Percentiles rank a stretch among this genome's conserved stretches.
phyloP scores from a whole-genome alignment of 2,888 invertebrate genomes.

The Ichneumon xanthorius region DNA sequence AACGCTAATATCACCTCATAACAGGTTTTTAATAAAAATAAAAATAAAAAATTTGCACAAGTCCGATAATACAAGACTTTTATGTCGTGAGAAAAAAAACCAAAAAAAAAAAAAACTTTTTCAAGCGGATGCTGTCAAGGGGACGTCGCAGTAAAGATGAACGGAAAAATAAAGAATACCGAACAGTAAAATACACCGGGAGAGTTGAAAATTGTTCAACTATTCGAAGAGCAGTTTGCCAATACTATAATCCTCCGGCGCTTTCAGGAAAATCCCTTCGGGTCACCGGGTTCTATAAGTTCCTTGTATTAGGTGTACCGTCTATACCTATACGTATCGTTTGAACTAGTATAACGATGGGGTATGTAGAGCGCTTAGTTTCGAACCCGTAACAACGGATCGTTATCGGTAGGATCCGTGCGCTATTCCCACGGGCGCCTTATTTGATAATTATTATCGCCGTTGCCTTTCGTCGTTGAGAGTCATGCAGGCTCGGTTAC shows the following conservation, averaged over 20 bases:
- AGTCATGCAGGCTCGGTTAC: not conserved
- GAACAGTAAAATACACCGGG: not conserved
- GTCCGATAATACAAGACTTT: not conserved
- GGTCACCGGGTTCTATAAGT: constrained; percentile 15
- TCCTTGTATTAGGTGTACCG: not conserved
- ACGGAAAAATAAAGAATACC: not conserved
- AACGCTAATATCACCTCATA: not conserved
- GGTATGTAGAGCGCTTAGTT: constrained; percentile 3
- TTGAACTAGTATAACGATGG: not conserved
- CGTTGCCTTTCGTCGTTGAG: constrained; percentile 3
- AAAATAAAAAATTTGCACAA: not conserved
- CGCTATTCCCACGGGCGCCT: constrained; percentile 7
- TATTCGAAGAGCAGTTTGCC: constrained; percentile 8
- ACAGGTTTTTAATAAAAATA: not conserved
- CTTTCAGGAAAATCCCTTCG: constrained; percentile 18
- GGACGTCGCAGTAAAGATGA: not conserved
- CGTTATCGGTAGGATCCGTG: constrained; percentile 39
- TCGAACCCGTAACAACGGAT: constrained; percentile 35
- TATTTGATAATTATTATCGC: constrained; percentile 44
- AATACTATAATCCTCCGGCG: constrained; percentile 2
- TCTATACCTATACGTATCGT: constrained; percentile 3
- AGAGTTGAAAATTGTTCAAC: not conserved
- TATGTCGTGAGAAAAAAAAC: no score
- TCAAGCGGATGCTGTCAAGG: no score
- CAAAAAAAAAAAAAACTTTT: no score